phyloP scores from a whole-genome alignment of 2,113 vertebrate genomes.

The Microtus richardsoni region DNA sequence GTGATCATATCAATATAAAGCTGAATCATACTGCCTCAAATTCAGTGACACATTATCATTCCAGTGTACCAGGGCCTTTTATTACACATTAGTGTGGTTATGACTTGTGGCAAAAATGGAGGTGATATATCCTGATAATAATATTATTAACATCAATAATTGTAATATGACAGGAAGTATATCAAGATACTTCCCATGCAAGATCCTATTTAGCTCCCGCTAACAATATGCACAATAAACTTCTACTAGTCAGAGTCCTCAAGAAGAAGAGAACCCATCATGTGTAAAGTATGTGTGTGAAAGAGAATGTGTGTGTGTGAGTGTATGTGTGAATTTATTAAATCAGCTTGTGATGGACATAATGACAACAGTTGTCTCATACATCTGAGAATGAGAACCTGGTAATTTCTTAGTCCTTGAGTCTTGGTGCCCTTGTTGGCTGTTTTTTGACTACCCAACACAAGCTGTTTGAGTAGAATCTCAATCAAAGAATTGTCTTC shows the following conservation, averaged over 20 bases:
- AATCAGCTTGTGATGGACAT: not conserved
- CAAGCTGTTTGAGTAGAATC: not conserved
- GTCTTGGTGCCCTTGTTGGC: not conserved
- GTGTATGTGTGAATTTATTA: not conserved
- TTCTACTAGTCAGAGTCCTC: not conserved
- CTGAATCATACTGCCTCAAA: not conserved
- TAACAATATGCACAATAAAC: not conserved
- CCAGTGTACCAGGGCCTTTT: not conserved
- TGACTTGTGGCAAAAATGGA: conserved; percentile 30
- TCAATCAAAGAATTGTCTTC: not conserved
- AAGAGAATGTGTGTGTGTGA: not conserved
- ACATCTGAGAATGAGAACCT: not conserved
- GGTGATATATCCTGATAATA: not conserved
- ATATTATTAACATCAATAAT: not conserved
- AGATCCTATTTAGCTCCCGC: not conserved
- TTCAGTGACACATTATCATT: not conserved
- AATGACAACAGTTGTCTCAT: not conserved
- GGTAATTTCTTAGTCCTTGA: not conserved
- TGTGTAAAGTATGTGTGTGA: not conserved
- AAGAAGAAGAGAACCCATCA: not conserved
- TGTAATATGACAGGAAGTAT: not conserved
- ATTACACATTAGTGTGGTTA: not conserved
- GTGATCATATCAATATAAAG: conserved; percentile 45
- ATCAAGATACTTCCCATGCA: not conserved
- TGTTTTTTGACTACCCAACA: not conserved